phyloP scores from a whole-genome alignment of 2,888 invertebrate species.

The Sisyra nigra region DNA sequence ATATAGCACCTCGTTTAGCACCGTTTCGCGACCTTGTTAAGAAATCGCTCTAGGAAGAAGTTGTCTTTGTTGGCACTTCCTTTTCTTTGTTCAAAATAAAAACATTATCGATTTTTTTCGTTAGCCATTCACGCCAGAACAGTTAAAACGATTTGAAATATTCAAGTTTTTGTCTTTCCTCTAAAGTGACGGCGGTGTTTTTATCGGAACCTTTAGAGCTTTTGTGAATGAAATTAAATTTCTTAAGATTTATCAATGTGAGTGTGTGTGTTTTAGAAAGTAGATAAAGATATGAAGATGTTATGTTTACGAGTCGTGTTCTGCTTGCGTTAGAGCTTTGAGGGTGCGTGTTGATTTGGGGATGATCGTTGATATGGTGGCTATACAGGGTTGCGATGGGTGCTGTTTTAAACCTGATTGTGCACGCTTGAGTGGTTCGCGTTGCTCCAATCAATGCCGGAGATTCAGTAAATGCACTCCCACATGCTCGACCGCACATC shows the following conservation, averaged over 20 bases:
- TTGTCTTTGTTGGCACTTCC: neutral
- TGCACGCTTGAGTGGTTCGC: constrained; percentile 30
- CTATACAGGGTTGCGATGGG: constrained; percentile 5
- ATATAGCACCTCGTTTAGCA: no score
- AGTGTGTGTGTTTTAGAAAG: neutral
- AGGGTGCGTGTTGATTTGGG: no score
- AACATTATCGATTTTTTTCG: no score
- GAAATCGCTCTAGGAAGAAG: no score
- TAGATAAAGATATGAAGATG: neutral
- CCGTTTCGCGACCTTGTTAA: no score
- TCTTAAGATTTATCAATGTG: neutral
- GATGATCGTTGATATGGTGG: no score
- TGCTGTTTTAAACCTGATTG: constrained; percentile 29
- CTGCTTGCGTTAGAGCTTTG: neutral
- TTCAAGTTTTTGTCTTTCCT: no score
- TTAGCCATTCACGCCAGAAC: no score
- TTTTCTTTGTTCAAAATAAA: neutral
- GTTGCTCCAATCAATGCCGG: constrained; percentile 30
- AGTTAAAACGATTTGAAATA: no score
- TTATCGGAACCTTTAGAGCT: no score
- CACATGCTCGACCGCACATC: constrained; percentile 4
- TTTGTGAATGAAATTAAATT: no score
- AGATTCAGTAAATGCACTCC: constrained; percentile 8
- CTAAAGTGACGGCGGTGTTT: no score
- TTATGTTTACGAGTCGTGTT: neutral